Conservation (phyloP, 2,888 invertebrate species). For the Drosophila crucigera region DNA sequence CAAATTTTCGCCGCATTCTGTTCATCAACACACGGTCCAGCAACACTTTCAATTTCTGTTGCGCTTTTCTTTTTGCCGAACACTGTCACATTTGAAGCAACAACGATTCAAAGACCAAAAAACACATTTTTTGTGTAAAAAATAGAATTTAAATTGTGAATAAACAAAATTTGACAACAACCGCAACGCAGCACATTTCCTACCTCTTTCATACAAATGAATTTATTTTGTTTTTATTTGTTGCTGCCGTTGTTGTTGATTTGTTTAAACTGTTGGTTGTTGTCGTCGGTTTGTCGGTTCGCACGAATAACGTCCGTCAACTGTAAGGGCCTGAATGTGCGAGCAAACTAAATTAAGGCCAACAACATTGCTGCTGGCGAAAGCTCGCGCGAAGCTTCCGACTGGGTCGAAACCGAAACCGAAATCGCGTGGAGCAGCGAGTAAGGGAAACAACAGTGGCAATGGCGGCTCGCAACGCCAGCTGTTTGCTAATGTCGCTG, state of each 20-base stretch:
- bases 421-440: conserved; percentile 39
- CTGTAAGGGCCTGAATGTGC: conserved; percentile 68
- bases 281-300: conserved; percentile 23
- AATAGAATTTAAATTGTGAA: not conserved
- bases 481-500: conserved; percentile 47
- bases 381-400: conserved; percentile 61
- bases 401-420: conserved; percentile 63
- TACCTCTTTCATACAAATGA: conserved; percentile 34
- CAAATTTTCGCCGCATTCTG: not conserved
- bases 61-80: conserved; percentile 7
- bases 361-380: conserved; percentile 66
- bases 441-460: conserved; percentile 15
- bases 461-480: conserved; percentile 54
- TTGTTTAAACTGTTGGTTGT: conserved; percentile 5
- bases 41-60: conserved; percentile 33
- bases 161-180: conserved; percentile 14
- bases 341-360: conserved; percentile 75
- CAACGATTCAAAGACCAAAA: not conserved
- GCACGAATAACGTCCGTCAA: conserved; percentile 39
- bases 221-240: conserved; percentile 1
- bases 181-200: conserved; percentile 9
- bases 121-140: not conserved
- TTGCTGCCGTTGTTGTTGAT: conserved; percentile 4
- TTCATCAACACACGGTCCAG: conserved; percentile 5
- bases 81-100: not conserved